Conservation (phyloP, 2,797 vertebrate genomes). For the Bradypus variegatus region DNA sequence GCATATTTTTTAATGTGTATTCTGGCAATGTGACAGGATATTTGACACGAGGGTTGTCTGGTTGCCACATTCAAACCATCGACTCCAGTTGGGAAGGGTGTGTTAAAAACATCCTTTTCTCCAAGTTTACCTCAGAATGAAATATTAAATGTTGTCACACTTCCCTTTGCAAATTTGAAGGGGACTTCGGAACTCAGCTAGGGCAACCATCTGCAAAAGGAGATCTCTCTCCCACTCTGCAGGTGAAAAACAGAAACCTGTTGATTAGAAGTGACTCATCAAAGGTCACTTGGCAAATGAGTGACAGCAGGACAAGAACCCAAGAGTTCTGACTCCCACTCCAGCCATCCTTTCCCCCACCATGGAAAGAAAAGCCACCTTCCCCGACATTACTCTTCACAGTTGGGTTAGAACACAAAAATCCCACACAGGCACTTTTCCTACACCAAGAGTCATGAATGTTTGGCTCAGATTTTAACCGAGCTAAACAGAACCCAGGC, state of each 20-base stretch:
- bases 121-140: not conserved
- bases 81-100: not conserved
- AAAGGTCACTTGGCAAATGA: not conserved
- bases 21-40: not conserved
- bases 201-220: not conserved
- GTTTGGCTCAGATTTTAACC: slow-evolving; percentile 56
- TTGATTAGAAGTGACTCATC: not conserved
- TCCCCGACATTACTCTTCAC: not conserved
- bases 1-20: not conserved
- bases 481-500: slow-evolving; percentile 48
- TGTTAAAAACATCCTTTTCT: not conserved
- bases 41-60: not conserved
- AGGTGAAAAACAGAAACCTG: not conserved
- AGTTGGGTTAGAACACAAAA: slow-evolving; percentile 54
- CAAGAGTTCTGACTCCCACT: not conserved
- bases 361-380: not conserved
- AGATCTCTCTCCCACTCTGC: not conserved
- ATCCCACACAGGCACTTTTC: slow-evolving; percentile 58
- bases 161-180: not conserved
- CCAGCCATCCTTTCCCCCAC: not conserved
- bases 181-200: not conserved
- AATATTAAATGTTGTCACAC: not conserved
- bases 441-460: slow-evolving; percentile 58
- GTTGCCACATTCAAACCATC: not conserved
- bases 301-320: not conserved